phyloP scores from a whole-genome alignment of 2,113 vertebrate species.

The Hylia prasina region DNA sequence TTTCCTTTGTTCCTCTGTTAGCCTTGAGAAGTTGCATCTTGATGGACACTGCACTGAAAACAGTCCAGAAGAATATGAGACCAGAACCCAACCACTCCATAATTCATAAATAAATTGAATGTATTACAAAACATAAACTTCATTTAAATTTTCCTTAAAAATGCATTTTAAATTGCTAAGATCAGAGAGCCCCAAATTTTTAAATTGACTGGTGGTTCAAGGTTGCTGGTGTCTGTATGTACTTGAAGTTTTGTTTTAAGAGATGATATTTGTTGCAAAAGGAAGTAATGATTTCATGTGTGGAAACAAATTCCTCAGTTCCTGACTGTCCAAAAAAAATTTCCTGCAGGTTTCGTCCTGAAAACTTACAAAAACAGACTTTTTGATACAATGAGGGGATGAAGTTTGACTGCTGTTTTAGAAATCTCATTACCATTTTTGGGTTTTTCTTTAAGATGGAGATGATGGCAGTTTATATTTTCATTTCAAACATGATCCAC shows the following conservation, averaged over 20 bases:
- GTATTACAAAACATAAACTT: neutral
- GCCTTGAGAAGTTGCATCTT: neutral
- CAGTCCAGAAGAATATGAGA: neutral
- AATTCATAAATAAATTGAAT: neutral
- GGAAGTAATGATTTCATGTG: neutral
- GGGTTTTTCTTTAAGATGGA: neutral
- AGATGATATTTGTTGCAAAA: neutral
- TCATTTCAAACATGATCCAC: neutral
- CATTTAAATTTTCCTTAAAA: neutral
- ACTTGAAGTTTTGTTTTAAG: neutral
- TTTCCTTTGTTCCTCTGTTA: neutral
- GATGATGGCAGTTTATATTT: constrained; percentile 45
- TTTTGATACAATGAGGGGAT: neutral
- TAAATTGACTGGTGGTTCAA: neutral
- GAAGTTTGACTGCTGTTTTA: neutral
- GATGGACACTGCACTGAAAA: neutral
- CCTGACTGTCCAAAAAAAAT: neutral
- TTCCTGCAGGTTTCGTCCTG: neutral
- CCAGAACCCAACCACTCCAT: neutral
- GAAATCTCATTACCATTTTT: neutral
- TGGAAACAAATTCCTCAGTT: neutral
- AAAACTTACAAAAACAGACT: neutral
- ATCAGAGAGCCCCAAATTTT: neutral
- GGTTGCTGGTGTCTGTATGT: neutral
- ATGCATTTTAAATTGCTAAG: neutral